Base-by-base conservation (phyloP, 2,113 vertebrate species). In the Brachyistius frenatus region DNA sequence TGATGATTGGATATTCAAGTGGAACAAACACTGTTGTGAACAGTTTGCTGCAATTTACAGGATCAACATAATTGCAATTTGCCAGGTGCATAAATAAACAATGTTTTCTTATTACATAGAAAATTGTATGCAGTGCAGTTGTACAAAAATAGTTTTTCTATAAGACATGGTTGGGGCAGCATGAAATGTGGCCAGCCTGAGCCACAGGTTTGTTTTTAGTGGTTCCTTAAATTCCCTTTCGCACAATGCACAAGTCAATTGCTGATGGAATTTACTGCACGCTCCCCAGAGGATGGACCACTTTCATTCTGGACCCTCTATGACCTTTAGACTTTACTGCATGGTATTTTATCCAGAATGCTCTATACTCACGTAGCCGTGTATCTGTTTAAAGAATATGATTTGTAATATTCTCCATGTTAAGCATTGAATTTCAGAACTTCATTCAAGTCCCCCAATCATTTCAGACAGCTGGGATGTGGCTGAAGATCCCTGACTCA, bases 401-500 rank as follows among this genome's bases (percentile, higher is more conserved):
- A 49, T 33, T 5, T 39, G n/a, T 8, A 30, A 49, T 52, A 49
- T 57, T 71, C 56, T 3, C 58, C 10, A 53, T 46, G 3, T 44
- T 70, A 23, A 62, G 36, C 15, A 39, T 58, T 54, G 5, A 30
- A 33, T 75, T 74, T 44, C 33, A 44, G 31, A 39, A 35, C 13
- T 9, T 4, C 6, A 77, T 84, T 78, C 9, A 30, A 57, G 9
- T 56, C 62, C 16, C 70, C 36, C 44, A 67, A 41, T 52, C 33
- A n/a, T 78, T 64, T 63, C 30, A 64, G 23, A 78, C n/a, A 52
- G 33, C 23, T 32, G 35, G 5, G 53, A 74, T 65, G 55, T 66
- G 56, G 36, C 72, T 68, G 57, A 50, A 85, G 76, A 81, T 81
- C 60, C 66, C 73, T 66, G 70, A 78, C 58, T 66, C 58, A 50